Conservation (phyloP, 1,140 invertebrate species). For the Neodiprion fabricii region DNA sequence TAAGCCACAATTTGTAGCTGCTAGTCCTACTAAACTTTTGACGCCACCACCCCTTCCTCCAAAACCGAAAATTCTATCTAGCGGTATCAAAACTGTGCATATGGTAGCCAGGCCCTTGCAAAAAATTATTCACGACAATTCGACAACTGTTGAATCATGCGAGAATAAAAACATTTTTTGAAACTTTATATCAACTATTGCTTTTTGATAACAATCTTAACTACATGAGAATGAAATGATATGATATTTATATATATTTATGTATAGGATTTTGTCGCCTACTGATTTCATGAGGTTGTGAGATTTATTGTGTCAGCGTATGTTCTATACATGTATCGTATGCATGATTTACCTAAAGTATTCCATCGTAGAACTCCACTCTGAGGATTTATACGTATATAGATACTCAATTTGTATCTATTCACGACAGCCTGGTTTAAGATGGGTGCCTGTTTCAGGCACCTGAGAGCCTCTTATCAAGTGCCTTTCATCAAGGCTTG, state of each 20-base stretch:
- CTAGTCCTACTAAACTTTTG: conserved; percentile 43
- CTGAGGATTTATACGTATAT: conserved; percentile 10
- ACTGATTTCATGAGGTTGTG: conserved; percentile 11
- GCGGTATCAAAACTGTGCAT: conserved; percentile 43
- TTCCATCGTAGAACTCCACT: not conserved
- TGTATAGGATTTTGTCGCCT: conserved; percentile 14
- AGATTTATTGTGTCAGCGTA: not conserved
- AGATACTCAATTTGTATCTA: conserved; percentile 17
- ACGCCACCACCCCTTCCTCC: conserved; percentile 59
- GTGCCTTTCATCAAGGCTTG: conserved; percentile 22
- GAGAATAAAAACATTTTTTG: conserved; percentile 41
- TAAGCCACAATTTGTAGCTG: conserved; percentile 26
- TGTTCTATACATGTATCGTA: not conserved
- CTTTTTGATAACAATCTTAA: not conserved
- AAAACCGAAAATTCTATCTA: conserved; percentile 53
- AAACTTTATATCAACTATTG: conserved; percentile 3
- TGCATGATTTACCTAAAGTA: no score
- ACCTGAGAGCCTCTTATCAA: conserved; percentile 10
- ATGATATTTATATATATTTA: not conserved
- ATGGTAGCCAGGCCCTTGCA: conserved; percentile 47
- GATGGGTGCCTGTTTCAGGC: conserved; percentile 1
- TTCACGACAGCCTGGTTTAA: conserved; percentile 13
- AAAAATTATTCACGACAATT: conserved; percentile 35
- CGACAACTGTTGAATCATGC: conserved; percentile 32
- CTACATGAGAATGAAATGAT: not conserved